Evolutionary conservation across 2,888 invertebrate species (phyloP).

Genomic region (Oscheius sp.): DNA sequence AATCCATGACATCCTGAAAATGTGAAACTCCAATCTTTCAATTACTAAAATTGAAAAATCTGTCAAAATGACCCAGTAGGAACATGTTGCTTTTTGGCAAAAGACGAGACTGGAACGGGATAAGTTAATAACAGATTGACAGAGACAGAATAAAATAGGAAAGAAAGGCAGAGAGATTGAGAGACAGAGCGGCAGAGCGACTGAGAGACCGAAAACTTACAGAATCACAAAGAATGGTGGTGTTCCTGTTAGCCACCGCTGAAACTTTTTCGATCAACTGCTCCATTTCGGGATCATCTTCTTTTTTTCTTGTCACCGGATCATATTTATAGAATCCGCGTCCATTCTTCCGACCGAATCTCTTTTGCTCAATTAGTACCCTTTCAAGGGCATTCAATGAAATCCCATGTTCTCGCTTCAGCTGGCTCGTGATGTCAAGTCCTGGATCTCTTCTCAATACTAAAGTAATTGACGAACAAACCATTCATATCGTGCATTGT

Average conservation of each 20-base stretch:
- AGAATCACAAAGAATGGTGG: constrained; percentile 33
- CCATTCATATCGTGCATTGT: constrained; percentile 66
- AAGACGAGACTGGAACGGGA: too few species aligned
- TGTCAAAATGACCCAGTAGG: too few species aligned
- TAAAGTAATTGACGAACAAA: background rate
- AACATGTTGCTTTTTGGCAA: too few species aligned
- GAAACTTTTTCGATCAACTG: constrained; percentile 44
- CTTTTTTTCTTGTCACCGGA: constrained; percentile 50
- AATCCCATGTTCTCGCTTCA: constrained; percentile 56
- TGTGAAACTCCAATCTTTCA: too few species aligned
- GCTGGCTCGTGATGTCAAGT: constrained; percentile 55
- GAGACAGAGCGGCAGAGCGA: too few species aligned
- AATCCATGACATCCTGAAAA: constrained; percentile 56
- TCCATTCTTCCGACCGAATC: constrained; percentile 63
- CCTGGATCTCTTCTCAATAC: constrained; percentile 30
- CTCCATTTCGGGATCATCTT: constrained; percentile 56
- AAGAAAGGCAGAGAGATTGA: too few species aligned
- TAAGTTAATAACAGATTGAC: too few species aligned
- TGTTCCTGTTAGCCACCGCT: constrained; percentile 3
- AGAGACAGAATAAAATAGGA: too few species aligned
- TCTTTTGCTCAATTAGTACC: constrained; percentile 43
- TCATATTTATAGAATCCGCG: constrained; percentile 63
- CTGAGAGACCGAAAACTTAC: constrained; percentile 6
- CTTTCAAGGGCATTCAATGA: constrained; percentile 46
- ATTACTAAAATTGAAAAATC: too few species aligned